Conservation (phyloP, 2,888 invertebrate genomes). For the Parnassius apollo region DNA sequence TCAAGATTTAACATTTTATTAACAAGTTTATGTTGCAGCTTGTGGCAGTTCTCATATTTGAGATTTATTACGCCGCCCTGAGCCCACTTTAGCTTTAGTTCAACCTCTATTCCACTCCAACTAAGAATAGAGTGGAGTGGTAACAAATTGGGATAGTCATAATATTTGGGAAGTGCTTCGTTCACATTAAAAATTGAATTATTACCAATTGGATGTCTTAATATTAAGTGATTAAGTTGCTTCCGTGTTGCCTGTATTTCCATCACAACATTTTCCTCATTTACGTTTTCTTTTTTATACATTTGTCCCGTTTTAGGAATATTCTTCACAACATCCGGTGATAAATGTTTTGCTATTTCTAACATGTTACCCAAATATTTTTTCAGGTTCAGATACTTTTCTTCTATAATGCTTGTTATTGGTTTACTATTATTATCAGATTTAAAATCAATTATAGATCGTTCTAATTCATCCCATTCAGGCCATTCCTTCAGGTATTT, state of each 20-base stretch:
- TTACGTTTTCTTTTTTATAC: background rate
- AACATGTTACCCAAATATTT: conserved; percentile 48
- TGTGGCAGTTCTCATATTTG: conserved; percentile 37
- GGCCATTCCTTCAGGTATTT: conserved; percentile 68
- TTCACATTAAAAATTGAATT: conserved; percentile 50
- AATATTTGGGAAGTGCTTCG: conserved; percentile 30
- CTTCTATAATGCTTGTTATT: conserved; percentile 42
- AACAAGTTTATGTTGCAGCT: conserved; percentile 41
- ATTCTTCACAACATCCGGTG: conserved; percentile 38
- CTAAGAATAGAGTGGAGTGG: conserved; percentile 44
- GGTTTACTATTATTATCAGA: conserved; percentile 34
- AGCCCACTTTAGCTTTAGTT: conserved; percentile 31
- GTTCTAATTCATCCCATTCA: conserved; percentile 61
- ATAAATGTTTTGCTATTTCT: conserved; percentile 39
- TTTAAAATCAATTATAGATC: conserved; percentile 43
- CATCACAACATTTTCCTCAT: conserved; percentile 40
- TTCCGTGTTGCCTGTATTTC: conserved; percentile 46
- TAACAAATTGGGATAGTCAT: conserved; percentile 30
- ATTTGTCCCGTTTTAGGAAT: conserved; percentile 29
- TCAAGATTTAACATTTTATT: conserved; percentile 38
- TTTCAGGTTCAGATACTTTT: conserved; percentile 52
- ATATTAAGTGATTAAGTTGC: conserved; percentile 49
- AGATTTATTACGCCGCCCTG: conserved; percentile 30
- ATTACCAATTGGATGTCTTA: conserved; percentile 41
- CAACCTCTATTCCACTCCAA: conserved; percentile 42